Percentiles rank a stretch among this genome's conserved stretches.
Evolutionary conservation across 2,888 invertebrate genomes (phyloP).

Genomic region (Aleiodes alternator): DNA sequence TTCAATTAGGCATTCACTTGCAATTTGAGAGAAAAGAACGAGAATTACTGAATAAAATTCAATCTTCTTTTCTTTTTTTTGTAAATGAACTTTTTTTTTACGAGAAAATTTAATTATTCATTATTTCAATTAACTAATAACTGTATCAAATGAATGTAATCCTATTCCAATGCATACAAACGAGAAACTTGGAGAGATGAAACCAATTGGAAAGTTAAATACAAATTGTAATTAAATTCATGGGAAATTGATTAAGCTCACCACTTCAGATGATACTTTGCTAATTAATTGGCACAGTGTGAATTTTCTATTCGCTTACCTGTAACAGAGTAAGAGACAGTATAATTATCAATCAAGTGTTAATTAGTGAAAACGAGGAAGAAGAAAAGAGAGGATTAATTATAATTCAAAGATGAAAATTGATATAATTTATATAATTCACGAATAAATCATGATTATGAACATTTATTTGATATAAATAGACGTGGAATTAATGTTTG

Average conservation of each 20-base stretch:
- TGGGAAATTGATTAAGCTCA: slow-evolving; percentile 25
- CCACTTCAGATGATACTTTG: slow-evolving; percentile 17
- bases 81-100: not conserved
- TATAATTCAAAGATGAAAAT: slow-evolving; percentile 3
- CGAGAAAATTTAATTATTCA: not conserved
- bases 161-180: not conserved
- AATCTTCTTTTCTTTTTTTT: not conserved
- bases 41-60: not conserved
- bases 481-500: slow-evolving; percentile 8
- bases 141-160: not conserved
- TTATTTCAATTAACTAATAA: slow-evolving; percentile 5
- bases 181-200: slow-evolving; percentile 8
- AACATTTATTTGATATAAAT: not conserved
- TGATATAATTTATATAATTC: slow-evolving; percentile 2
- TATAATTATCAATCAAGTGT: slow-evolving; percentile 13
- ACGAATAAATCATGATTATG: slow-evolving; percentile 18
- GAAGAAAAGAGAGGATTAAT: slow-evolving; percentile 2
- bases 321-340: slow-evolving; percentile 22
- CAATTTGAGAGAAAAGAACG: no score
- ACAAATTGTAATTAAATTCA: slow-evolving; percentile 29
- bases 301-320: slow-evolving; percentile 29
- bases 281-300: slow-evolving; percentile 24
- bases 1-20: no score
- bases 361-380: slow-evolving; percentile 12
- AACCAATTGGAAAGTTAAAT: slow-evolving; percentile 30